These are phyloP conservation scores for Dicroscelio sp. DNA, from an alignment of 2,888 invertebrate species.

Conservation along the genomic window DNA sequence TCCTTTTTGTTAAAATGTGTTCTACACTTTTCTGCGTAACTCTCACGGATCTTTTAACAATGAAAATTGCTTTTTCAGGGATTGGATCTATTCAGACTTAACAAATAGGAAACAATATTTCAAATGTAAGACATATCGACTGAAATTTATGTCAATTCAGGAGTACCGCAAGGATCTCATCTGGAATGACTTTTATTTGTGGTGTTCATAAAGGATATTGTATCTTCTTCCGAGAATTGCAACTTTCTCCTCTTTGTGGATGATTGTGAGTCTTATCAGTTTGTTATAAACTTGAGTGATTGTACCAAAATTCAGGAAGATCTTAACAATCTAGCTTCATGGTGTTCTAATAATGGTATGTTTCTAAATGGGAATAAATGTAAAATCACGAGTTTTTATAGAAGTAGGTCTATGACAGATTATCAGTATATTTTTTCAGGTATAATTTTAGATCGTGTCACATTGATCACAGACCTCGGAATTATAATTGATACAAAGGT, in stretches of 20 bases:
- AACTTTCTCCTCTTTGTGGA: conserved; percentile 12
- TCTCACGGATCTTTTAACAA: neutral
- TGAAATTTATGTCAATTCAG: neutral
- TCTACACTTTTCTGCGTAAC: too few species aligned
- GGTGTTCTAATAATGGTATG: conserved; percentile 20
- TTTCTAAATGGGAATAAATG: conserved; percentile 18
- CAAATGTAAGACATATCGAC: neutral
- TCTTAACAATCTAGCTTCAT: neutral
- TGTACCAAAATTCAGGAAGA: neutral
- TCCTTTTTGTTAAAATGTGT: too few species aligned
- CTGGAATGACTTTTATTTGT: neutral
- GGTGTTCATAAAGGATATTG: neutral
- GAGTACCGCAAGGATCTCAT: neutral
- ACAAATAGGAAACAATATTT: neutral
- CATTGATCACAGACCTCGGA: conserved; percentile 1
- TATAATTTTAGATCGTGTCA: neutral
- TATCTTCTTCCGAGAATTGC: too few species aligned
- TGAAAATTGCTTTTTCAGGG: neutral
- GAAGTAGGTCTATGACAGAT: neutral
- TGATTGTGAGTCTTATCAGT: conserved; percentile 19
- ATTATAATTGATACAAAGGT: neutral
- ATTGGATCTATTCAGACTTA: neutral
- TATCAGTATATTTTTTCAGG: neutral
- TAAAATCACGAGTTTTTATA: neutral
- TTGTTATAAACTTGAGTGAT: neutral